phyloP scores from a whole-genome alignment of 2,888 invertebrate genomes.

The Syrista parreyssii region DNA sequence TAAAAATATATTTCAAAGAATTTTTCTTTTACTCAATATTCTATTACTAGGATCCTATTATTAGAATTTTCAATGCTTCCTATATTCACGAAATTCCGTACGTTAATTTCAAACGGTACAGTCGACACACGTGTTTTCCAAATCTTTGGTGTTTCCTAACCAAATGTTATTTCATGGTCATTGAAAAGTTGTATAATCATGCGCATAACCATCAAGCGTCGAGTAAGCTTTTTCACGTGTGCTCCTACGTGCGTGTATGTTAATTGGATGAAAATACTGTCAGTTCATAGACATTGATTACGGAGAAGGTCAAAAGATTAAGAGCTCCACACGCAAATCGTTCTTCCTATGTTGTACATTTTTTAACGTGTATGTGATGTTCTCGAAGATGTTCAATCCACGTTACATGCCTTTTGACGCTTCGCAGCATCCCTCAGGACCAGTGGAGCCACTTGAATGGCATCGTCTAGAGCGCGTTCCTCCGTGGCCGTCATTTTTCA shows the following conservation, averaged over 20 bases:
- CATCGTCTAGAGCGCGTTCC: constrained; percentile 56
- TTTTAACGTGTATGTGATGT: neutral
- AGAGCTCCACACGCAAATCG: constrained; percentile 18
- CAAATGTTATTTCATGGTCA: neutral
- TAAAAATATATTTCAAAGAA: too few species aligned
- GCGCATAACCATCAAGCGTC: neutral
- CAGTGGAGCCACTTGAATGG: constrained; percentile 57
- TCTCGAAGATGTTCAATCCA: neutral
- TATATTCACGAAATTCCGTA: too few species aligned
- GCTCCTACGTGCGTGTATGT: neutral
- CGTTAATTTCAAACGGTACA: neutral
- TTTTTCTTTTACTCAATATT: too few species aligned
- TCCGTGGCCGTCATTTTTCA: constrained; percentile 48
- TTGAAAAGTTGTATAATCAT: neutral
- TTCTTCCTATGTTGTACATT: neutral
- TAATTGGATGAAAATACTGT: neutral
- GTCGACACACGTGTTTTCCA: neutral
- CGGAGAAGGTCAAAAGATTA: constrained; percentile 27
- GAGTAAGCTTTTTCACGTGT: neutral
- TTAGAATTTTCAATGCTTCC: too few species aligned
- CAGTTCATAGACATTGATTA: neutral
- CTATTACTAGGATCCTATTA: too few species aligned
- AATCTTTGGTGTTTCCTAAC: neutral
- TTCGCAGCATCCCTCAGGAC: constrained; percentile 53
- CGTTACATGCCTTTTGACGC: constrained; percentile 50